Percentiles rank a stretch among this genome's conserved stretches.
Conservation (phyloP, 2,113 vertebrate species). For the Theristicus caerulescens region DNA sequence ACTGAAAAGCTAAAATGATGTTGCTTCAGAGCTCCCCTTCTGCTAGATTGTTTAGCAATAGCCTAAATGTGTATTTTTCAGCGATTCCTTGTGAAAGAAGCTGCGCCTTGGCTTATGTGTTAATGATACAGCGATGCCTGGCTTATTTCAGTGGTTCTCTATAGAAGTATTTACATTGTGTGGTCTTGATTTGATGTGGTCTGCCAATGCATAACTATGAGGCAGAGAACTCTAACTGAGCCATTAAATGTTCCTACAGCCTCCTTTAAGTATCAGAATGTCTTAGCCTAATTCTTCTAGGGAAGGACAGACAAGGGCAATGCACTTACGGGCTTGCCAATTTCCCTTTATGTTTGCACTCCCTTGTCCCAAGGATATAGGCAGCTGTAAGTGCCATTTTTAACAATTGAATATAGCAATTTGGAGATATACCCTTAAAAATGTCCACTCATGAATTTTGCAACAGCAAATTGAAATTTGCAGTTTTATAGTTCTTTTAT, state of each 20-base stretch:
- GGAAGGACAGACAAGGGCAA: constrained; percentile 27
- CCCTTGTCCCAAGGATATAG: background rate
- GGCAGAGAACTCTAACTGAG: background rate
- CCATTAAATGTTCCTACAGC: constrained; percentile 14
- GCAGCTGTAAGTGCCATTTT: background rate
- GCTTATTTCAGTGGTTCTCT: background rate
- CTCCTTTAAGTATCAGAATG: background rate
- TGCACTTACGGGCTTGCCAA: background rate
- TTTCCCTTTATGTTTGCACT: background rate
- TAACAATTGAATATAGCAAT: background rate
- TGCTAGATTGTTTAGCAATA: background rate
- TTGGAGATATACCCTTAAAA: background rate
- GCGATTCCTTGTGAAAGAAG: background rate
- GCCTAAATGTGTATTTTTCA: background rate
- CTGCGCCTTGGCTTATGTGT: background rate
- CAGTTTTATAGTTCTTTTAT: constrained; percentile 57
- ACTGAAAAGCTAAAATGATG: background rate
- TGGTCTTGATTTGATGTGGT: background rate
- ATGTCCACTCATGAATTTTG: constrained; percentile 25
- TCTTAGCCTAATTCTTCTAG: constrained; percentile 1
- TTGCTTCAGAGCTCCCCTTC: background rate
- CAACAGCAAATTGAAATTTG: constrained; percentile 40
- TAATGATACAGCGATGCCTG: background rate
- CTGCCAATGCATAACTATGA: constrained; percentile 1
- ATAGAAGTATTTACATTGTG: background rate